These are phyloP conservation scores for Thalassophryne amazonica DNA, from an alignment of 2,797 vertebrate genomes.

Conservation along the genomic window DNA sequence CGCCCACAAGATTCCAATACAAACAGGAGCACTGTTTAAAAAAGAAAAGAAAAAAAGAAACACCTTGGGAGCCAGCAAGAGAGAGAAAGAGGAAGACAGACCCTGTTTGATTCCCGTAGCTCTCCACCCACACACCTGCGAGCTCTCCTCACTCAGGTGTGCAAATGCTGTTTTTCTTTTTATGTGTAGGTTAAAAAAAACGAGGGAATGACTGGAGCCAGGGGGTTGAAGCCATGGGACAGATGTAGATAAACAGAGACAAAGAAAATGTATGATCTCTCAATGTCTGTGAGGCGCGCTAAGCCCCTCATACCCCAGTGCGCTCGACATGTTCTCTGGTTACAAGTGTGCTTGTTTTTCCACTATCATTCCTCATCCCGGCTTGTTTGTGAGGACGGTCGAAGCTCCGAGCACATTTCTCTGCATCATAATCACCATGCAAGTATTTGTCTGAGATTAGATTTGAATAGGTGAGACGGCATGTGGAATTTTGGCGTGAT, in stretches of 20 bases:
- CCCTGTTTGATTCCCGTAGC: conserved; percentile 59
- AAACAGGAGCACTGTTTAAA: conserved; percentile 47
- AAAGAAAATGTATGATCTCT: conserved; percentile 58
- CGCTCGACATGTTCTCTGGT: conserved; percentile 43
- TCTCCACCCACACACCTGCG: conserved; percentile 65
- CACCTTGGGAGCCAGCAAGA: conserved; percentile 54
- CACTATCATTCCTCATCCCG: conserved; percentile 11
- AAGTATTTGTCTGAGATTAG: conserved; percentile 38
- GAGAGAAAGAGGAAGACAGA: conserved; percentile 18
- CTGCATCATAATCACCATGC: conserved; percentile 22
- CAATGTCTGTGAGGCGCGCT: conserved; percentile 22
- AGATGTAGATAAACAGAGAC: conserved; percentile 36
- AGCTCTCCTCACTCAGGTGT: conserved; percentile 67
- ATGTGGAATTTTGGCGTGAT: conserved; percentile 20
- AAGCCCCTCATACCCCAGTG: conserved; percentile 45
- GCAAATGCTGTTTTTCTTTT: conserved; percentile 62
- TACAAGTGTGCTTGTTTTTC: conserved; percentile 20
- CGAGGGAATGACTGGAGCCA: conserved; percentile 19
- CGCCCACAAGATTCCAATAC: conserved; percentile 47
- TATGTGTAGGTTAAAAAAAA: conserved; percentile 36
- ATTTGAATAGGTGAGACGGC: conserved; percentile 17
- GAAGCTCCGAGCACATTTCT: conserved; percentile 26
- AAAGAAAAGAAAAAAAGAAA: no score
- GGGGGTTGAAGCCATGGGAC: conserved; percentile 31
- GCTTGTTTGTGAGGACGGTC: conserved; percentile 23